Conservation (phyloP, 37 sponge, comb jelly and placozoan genomes). For the Aplysina aerophoba region DNA sequence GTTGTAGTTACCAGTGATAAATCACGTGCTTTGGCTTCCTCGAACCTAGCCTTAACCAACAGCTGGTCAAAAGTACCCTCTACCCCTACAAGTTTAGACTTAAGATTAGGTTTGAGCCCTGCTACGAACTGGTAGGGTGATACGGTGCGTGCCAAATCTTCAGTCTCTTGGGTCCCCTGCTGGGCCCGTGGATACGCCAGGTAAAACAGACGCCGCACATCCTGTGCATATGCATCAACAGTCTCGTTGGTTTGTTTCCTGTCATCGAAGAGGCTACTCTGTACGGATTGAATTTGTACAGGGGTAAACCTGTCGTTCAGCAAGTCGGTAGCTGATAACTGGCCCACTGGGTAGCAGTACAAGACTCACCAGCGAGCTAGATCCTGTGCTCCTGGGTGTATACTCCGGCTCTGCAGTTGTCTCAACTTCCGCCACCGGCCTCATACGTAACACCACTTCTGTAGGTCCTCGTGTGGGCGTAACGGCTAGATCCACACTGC, state of each 20-base stretch:
- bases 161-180: conserved; percentile 21
- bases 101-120: conserved; percentile 7
- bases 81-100: conserved; percentile 16
- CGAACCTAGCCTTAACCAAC: conserved; percentile 37
- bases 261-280: conserved; percentile 52
- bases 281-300: conserved; percentile 34
- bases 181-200: conserved; percentile 29
- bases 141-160: conserved; percentile 28
- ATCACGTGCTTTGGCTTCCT: conserved; percentile 38
- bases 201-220: conserved; percentile 35
- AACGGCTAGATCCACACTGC: no score
- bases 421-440: no score
- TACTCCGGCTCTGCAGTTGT: no score
- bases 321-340: conserved; percentile 13
- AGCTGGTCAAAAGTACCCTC: conserved; percentile 38
- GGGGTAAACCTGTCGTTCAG: conserved; percentile 54
- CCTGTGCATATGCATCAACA: conserved; percentile 63
- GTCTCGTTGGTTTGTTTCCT: conserved; percentile 44
- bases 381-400: no score
- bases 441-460: no score
- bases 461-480: no score
- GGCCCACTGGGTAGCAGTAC: conserved; percentile 25
- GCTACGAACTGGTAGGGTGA: conserved; percentile 39
- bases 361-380: conserved; percentile 22
- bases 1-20: not conserved